phyloP scores from a whole-genome alignment of 2,888 invertebrate genomes.

The Ophion ventricosus region DNA sequence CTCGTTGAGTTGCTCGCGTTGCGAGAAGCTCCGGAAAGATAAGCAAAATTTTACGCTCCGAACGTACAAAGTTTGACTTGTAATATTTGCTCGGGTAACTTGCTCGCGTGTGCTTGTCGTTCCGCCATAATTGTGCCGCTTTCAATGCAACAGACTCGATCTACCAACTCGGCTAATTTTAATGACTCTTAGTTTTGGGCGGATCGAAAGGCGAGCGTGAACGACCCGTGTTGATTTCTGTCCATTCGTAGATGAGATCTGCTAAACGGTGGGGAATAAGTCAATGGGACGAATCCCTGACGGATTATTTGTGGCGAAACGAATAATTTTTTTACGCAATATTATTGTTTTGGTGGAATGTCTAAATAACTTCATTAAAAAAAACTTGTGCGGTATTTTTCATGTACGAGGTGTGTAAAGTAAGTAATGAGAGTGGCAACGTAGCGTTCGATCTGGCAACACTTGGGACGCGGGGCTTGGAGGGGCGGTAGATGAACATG shows the following conservation, averaged over 20 bases:
- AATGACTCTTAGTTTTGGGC: neutral
- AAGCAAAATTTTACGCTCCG: constrained; percentile 29
- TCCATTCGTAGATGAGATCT: neutral
- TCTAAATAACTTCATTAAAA: too few relatives aligned
- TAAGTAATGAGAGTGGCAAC: too few relatives aligned
- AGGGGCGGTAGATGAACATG: too few relatives aligned
- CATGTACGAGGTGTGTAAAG: too few relatives aligned
- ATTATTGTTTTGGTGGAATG: too few relatives aligned
- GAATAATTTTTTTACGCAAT: too few relatives aligned
- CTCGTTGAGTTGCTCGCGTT: neutral
- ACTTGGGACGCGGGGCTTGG: too few relatives aligned
- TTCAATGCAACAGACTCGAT: constrained; percentile 15
- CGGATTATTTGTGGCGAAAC: too few relatives aligned
- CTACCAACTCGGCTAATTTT: neutral
- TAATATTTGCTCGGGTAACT: neutral
- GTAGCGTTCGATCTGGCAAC: too few relatives aligned
- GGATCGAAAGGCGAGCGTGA: neutral
- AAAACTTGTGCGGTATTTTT: too few relatives aligned
- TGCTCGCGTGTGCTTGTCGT: neutral
- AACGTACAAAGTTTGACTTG: constrained; percentile 29
- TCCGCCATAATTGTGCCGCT: constrained; percentile 15
- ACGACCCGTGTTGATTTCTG: neutral
- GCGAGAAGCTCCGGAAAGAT: constrained; percentile 2
- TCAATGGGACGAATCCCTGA: too few relatives aligned
- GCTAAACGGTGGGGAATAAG: neutral